Evolutionary conservation across 1,140 invertebrate species (phyloP).

Genomic region (Belonocnema kinseyi): DNA sequence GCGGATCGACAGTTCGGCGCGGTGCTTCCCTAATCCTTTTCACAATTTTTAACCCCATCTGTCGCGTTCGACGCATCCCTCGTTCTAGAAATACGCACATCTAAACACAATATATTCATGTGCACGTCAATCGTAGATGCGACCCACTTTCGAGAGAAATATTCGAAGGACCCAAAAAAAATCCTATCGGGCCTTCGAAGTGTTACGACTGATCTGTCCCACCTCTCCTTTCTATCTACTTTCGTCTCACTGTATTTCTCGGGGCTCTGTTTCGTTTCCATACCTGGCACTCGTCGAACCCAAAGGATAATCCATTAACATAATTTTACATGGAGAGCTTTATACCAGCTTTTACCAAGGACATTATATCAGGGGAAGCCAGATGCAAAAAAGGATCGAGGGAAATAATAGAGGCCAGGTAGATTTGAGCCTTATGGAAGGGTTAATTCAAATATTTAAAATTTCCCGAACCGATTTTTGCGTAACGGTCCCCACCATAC

Average conservation of each 20-base stretch:
- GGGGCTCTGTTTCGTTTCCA: conserved; percentile 40
- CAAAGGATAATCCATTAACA: conserved; percentile 76
- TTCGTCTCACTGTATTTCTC: conserved; percentile 31
- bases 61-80: conserved; percentile 71
- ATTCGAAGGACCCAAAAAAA: conserved; percentile 35
- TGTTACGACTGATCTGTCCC: conserved; percentile 44
- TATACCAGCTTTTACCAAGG: conserved; percentile 52
- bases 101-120: neutral
- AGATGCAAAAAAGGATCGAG: conserved; percentile 74
- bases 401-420: conserved; percentile 66
- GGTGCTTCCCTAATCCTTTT: conserved; percentile 75
- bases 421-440: conserved; percentile 55
- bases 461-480: conserved; percentile 68
- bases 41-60: conserved; percentile 76
- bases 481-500: conserved; percentile 61
- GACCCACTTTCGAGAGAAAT: conserved; percentile 59
- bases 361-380: conserved; percentile 66
- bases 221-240: conserved; percentile 37
- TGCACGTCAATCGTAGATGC: conserved; percentile 41
- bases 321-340: conserved; percentile 74
- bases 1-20: conserved; percentile 72
- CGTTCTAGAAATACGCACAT: conserved; percentile 40
- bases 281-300: conserved; percentile 47
- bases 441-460: conserved; percentile 76
- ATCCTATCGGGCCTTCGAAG: conserved; percentile 26